phyloP scores from a whole-genome alignment of 2,113 vertebrate genomes.

The Stigmatopora argus region DNA sequence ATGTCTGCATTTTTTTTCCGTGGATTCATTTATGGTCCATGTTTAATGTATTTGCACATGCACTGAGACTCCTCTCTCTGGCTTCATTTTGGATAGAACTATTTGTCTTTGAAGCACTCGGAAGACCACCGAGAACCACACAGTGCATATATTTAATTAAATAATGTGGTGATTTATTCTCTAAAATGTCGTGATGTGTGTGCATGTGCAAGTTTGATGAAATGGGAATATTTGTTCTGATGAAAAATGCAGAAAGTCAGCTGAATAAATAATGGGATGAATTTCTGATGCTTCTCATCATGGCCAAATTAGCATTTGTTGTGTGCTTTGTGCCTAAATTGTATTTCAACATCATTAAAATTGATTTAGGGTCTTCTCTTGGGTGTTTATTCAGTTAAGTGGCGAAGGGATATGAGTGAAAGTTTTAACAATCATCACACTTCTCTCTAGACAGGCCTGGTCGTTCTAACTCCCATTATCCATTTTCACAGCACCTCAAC shows the following conservation, averaged over 20 bases:
- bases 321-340: constrained; percentile 74
- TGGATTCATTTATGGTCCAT: constrained; percentile 41
- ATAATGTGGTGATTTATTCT: constrained; percentile 68
- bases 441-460: constrained; percentile 60
- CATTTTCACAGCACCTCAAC: constrained; percentile 73
- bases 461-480: constrained; percentile 69
- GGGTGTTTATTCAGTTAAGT: constrained; percentile 73
- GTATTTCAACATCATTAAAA: constrained; percentile 76
- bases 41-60: constrained; percentile 64
- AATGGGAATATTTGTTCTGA: constrained; percentile 76
- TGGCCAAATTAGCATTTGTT: constrained; percentile 74
- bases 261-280: constrained; percentile 73
- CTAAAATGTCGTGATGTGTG: constrained; percentile 49
- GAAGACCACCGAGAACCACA: constrained; percentile 59
- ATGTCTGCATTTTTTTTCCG: constrained; percentile 41
- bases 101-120: constrained; percentile 64
- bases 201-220: constrained; percentile 63
- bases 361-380: constrained; percentile 69
- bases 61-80: constrained; percentile 55
- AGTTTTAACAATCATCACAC: constrained; percentile 72
- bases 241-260: constrained; percentile 76
- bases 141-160: constrained; percentile 68
- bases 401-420: constrained; percentile 67
- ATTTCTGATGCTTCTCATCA: constrained; percentile 71
- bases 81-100: constrained; percentile 64